Evolutionary conservation across 2,888 invertebrate genomes (phyloP).

Genomic region (Brachypalpus laphriformis): DNA sequence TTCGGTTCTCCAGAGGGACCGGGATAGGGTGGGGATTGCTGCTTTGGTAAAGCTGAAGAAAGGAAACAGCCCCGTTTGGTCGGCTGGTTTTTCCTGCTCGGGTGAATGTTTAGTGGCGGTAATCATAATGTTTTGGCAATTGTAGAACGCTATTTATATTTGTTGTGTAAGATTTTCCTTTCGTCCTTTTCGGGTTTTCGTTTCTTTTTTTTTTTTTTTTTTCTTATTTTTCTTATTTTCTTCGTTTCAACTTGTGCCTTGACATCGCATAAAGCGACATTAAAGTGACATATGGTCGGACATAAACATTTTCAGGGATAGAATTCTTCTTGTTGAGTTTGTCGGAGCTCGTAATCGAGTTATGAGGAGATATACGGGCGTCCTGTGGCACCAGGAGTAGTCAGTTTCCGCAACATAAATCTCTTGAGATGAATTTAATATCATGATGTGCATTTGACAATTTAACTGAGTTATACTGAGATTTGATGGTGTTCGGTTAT

Average conservation of each 20-base stretch:
- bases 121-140: constrained; percentile 73
- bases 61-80: constrained; percentile 36
- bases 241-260: constrained; percentile 47
- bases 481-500: constrained; percentile 59
- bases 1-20: background rate
- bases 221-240: too few species aligned
- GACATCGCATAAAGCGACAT: constrained; percentile 54
- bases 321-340: constrained; percentile 35
- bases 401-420: constrained; percentile 61
- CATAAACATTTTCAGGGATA: constrained; percentile 53
- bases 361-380: constrained; percentile 34
- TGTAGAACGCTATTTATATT: constrained; percentile 55
- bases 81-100: too few species aligned
- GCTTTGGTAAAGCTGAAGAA: background rate
- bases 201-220: background rate
- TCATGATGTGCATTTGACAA: constrained; percentile 67
- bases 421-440: constrained; percentile 66
- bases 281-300: constrained; percentile 70
- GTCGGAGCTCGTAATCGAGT: constrained; percentile 52
- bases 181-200: constrained; percentile 14
- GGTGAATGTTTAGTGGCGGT: constrained; percentile 51
- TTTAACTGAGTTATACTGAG: constrained; percentile 58
- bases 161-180: constrained; percentile 40
- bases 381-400: constrained; percentile 28
- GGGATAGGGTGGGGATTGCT: background rate